Base-by-base conservation (phyloP, 2,797 vertebrate species). In the Echeneis naucrates region DNA sequence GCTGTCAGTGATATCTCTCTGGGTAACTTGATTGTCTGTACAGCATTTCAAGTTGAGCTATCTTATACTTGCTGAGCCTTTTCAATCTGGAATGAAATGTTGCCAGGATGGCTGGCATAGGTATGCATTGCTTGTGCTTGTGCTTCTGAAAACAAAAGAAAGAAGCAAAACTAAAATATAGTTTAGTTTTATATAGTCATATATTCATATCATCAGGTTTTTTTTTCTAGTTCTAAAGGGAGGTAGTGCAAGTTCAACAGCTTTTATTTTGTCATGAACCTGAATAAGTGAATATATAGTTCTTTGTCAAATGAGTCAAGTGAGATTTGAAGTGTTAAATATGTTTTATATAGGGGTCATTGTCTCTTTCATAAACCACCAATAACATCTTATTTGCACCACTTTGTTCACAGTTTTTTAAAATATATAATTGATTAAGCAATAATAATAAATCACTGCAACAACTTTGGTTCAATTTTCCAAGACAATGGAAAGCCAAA, bases 391-490 rank as follows among this genome's bases (percentile, higher is more conserved):
- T 42, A 67, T 75, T 53, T 44, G 2, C 56, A 17, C 14, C 27
- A 16, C 38, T 77, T 63, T 72, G 23, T 38, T 27, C 30, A 53
- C 24, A 68, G 16, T 61, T 16, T 70, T 52, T 62, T 13, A 44
- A 58, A 56, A 73, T 58, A 45, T 70, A 54, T 35, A 55, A 48
- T 33, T 26, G 59, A 80, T 80, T 67, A 72, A 62, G 16, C 45
- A 65, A 19, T 75, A 26, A 57, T 33, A 58, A 65, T 51, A 78
- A 68, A 72, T 17, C 2, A 52, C 2, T 19, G 23, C 30, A 64
- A 59, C 21, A 78, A 19, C 44, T 76, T 83, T 57, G 35, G 30
- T 64, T 80, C n/a, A 2, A 30, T 59, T 72, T n/a, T 77, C 61
- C 55, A 57, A 72, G 47, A 57, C 26, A 37, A 0, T 74, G 75